phyloP scores from a whole-genome alignment of 2,888 invertebrate genomes.

The Spisula subtruncata region DNA sequence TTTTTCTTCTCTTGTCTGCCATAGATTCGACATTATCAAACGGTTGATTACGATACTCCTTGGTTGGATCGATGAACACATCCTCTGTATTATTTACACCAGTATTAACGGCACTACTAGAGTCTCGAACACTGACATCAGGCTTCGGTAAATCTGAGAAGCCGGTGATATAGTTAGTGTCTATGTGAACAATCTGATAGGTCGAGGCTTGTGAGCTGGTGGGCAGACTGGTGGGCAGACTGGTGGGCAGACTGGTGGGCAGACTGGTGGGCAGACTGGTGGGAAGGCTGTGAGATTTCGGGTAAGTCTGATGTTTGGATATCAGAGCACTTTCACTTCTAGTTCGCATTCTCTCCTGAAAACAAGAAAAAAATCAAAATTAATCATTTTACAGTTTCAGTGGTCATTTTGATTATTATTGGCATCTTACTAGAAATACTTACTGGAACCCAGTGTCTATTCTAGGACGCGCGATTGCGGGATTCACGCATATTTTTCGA shows the following conservation, averaged over 20 bases:
- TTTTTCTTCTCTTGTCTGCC: constrained; percentile 60
- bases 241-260: constrained; percentile 48
- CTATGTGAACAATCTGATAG: constrained; percentile 81
- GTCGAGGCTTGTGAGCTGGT: constrained; percentile 53
- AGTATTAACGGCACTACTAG: constrained; percentile 15
- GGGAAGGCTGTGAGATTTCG: constrained; percentile 47
- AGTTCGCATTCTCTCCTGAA: constrained; percentile 76
- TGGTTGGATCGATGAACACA: constrained; percentile 60
- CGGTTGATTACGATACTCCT: constrained; percentile 63
- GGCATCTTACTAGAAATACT: no score
- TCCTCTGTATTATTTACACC: constrained; percentile 40
- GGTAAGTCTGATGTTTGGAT: constrained; percentile 46
- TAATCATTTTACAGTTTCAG: no score
- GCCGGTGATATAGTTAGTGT: constrained; percentile 81
- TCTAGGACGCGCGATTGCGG: no score
- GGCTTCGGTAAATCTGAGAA: constrained; percentile 67
- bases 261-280: constrained; percentile 54
- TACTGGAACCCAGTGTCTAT: no score
- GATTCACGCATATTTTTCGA: no score
- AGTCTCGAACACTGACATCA: constrained; percentile 29
- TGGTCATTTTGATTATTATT: no score
- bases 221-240: constrained; percentile 40
- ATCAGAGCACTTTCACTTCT: constrained; percentile 74
- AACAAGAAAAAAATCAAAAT: not conserved
- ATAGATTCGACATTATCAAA: constrained; percentile 69